Evolutionary conservation across 1,140 invertebrate species (phyloP).

Genomic region (Orchestia grillus): DNA sequence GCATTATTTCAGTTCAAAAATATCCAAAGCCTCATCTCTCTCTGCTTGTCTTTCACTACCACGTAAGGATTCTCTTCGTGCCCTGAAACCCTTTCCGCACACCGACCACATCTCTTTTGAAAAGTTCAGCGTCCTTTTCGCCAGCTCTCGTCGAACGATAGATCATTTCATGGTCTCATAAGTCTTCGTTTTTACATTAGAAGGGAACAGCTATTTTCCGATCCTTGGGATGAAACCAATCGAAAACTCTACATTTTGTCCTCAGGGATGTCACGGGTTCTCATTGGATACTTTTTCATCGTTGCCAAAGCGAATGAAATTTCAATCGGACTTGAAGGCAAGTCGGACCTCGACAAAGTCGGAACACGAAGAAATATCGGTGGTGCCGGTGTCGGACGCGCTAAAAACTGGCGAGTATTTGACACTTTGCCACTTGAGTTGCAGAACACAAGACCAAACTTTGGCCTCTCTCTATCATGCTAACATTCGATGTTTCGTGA

Average conservation of each 20-base stretch:
- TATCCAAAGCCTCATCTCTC: no score
- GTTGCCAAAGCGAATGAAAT: conserved; percentile 33
- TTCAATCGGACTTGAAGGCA: conserved; percentile 33
- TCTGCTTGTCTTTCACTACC: no score
- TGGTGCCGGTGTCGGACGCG: neutral
- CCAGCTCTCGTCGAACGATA: neutral
- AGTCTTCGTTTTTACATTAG: neutral
- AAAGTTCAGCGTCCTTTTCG: neutral
- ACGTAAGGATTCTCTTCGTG: no score
- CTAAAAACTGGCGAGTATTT: neutral
- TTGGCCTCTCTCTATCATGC: neutral
- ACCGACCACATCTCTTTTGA: neutral
- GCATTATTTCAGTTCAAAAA: no score
- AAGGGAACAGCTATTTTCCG: neutral
- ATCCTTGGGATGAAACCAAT: neutral
- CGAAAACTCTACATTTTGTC: neutral
- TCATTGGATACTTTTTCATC: neutral
- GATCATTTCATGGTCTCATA: neutral
- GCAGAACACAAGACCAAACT: neutral
- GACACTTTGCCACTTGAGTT: conserved; percentile 19
- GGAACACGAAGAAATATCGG: conserved; percentile 27
- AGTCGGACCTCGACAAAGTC: conserved; percentile 3
- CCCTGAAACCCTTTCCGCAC: no score
- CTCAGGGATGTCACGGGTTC: neutral
- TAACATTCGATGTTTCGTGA: neutral